These are phyloP conservation scores for Netelia fuscicornis DNA, from an alignment of 2,888 invertebrate genomes.

Conservation along the genomic window DNA sequence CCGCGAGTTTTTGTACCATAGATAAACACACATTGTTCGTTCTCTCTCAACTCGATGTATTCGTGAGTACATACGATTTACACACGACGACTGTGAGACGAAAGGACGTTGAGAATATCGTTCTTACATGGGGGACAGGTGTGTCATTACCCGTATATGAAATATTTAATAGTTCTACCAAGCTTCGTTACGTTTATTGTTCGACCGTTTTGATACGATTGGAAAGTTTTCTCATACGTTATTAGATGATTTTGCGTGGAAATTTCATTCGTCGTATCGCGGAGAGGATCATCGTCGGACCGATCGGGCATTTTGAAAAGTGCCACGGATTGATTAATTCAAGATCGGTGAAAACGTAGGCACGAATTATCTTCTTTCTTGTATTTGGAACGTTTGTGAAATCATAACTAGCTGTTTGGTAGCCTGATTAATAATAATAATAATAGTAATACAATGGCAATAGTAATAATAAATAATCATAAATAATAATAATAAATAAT, in stretches of 20 bases:
- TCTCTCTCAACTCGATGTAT: conserved; percentile 27
- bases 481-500: no score
- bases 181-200: conserved; percentile 9
- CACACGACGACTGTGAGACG: conserved; percentile 6
- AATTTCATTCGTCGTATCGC: conserved; percentile 8
- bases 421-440: neutral
- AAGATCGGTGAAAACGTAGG: neutral
- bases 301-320: neutral
- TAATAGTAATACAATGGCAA: no score
- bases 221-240: conserved; percentile 50
- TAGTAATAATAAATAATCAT: no score
- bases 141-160: conserved; percentile 1
- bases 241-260: conserved; percentile 22
- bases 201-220: conserved; percentile 1
- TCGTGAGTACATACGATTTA: conserved; percentile 33
- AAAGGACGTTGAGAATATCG: conserved; percentile 36
- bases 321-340: conserved; percentile 4
- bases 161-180: neutral
- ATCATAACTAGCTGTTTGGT: neutral
- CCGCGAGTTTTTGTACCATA: conserved; percentile 10
- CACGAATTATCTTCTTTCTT: conserved; percentile 8
- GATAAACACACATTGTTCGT: conserved; percentile 59
- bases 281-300: neutral
- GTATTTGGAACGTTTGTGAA: conserved; percentile 15
- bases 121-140: conserved; percentile 9